phyloP scores from a whole-genome alignment of 2,797 vertebrate species.

The Novumbra hubbsi region DNA sequence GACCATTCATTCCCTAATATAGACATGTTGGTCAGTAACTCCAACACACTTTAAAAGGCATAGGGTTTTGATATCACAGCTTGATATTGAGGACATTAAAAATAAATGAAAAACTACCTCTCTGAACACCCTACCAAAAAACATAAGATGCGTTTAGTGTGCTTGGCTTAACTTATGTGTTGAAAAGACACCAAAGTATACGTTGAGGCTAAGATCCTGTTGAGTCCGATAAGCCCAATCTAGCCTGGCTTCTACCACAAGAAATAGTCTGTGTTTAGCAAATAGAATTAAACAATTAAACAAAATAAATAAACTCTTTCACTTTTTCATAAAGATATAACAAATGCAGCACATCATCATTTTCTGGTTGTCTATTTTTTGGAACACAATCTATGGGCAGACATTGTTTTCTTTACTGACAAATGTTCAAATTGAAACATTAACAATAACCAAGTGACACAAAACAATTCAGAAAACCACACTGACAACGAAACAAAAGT shows the following conservation, averaged over 20 bases:
- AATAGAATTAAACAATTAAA: not conserved
- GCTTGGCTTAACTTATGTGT: not conserved
- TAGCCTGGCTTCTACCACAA: conserved; percentile 19
- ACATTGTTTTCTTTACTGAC: not conserved
- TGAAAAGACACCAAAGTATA: conserved; percentile 11
- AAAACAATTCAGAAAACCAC: conserved; percentile 39
- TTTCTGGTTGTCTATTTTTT: too few relatives aligned
- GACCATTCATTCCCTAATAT: conserved; percentile 64
- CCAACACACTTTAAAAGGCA: conserved; percentile 20
- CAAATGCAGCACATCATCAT: too few relatives aligned
- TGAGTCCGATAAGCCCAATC: not conserved
- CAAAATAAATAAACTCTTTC: too few relatives aligned
- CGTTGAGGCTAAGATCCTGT: not conserved
- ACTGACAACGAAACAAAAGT: conserved; percentile 28
- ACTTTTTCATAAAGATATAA: too few relatives aligned
- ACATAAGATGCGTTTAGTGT: not conserved
- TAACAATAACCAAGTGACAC: conserved; percentile 21
- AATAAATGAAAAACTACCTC: not conserved
- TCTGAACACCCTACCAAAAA: conserved; percentile 4
- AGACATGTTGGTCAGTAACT: conserved; percentile 43
- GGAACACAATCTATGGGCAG: too few relatives aligned
- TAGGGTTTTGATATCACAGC: conserved; percentile 24
- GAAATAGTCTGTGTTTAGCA: not conserved
- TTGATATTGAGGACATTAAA: conserved; percentile 15
- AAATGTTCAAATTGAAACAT: too few relatives aligned